Percentiles rank a stretch among this genome's conserved stretches.
Conservation (phyloP, 2,797 vertebrate species). For the Tapera naevia region DNA sequence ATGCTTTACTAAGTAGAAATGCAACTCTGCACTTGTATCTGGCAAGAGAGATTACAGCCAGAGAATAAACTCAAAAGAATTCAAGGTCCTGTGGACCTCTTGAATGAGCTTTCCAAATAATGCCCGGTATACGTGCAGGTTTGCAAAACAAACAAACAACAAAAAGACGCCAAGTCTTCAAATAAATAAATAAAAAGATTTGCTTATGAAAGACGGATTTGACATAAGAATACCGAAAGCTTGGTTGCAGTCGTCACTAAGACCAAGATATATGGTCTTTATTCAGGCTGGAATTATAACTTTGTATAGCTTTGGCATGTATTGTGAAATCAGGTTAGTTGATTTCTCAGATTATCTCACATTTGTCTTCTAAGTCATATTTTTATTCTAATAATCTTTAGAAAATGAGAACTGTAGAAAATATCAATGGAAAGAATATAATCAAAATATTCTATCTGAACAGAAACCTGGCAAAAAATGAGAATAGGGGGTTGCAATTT, state of each 20-base stretch:
- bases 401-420: neutral
- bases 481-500: neutral
- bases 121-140: neutral
- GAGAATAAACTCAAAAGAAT: neutral
- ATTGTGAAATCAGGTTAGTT: neutral
- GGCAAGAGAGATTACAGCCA: neutral
- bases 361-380: neutral
- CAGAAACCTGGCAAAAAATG: neutral
- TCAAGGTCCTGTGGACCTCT: neutral
- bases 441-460: neutral
- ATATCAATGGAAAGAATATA: neutral
- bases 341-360: neutral
- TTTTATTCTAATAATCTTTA: neutral
- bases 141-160: too few species aligned
- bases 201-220: neutral
- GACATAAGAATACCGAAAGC: neutral
- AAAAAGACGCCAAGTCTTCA: neutral
- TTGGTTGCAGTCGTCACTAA: neutral
- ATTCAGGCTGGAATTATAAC: neutral
- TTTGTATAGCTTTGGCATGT: neutral
- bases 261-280: neutral
- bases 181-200: neutral
- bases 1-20: slow-evolving; percentile 31
- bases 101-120: slow-evolving; percentile 1
- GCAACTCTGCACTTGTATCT: neutral